Base-by-base conservation (phyloP, 2,888 invertebrate genomes). In the Xanthorhoe spadicearia region DNA sequence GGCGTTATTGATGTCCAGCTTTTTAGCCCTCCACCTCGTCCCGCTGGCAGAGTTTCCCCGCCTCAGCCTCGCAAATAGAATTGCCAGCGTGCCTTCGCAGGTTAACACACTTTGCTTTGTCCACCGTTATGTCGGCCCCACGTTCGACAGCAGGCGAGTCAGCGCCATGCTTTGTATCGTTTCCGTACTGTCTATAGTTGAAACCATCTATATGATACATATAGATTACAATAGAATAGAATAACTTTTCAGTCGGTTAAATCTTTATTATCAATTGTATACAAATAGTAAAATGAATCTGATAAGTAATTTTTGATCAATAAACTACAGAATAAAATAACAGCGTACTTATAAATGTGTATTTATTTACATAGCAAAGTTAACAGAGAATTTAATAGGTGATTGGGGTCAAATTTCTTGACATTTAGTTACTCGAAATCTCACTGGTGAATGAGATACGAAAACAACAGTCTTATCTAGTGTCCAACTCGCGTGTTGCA, bases 71-170 rank as follows among this genome's bases (percentile, higher is more conserved):
- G 74, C 73, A 1, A 82, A 76, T 62, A 80, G 79, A 1, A 56
- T 88, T 1, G 8, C 82, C 10, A 79, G 81, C 43, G 74, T 85
- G 10, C 86, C 86, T 2, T 78, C 85, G 0, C 84, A 85, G 64
- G 63, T 78, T 0, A 78, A 80, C 53, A 78, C 81, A 0, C 64
- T 85, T 8, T 79, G 81, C 60, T 80, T 83, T 48, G 67, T 83
- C 0, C 78, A 85, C 57, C 72, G 64, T 32, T 83, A 81, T 48
- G 60, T 85, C 0, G 77, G 72, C 0, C 76, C 80, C 0, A 64
- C 75, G 0, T 19, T 86, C 0, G 70, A 82, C 65, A 82, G 78
- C 68, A 64, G 65, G 4, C 74, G 75, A 46, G 66, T 83, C 0
- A 81, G 79, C 0, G 55, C 76, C 0, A 59, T 82, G 3, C 57